Percentiles rank a stretch among this genome's conserved stretches.
Evolutionary conservation across 2,888 invertebrate species (phyloP).

Genomic region (Parochlus steinenii): DNA sequence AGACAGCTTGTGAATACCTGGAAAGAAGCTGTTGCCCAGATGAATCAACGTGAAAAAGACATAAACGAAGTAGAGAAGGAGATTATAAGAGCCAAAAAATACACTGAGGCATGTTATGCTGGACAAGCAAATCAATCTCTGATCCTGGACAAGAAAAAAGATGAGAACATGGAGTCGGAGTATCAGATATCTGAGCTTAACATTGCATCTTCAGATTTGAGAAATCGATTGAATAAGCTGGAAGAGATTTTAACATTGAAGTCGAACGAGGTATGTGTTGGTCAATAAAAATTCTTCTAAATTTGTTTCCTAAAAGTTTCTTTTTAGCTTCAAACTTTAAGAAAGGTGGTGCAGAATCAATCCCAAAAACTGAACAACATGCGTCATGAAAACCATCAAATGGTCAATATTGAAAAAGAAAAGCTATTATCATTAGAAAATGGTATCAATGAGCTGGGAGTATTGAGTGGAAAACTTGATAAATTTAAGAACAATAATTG

Average conservation of each 20-base stretch:
- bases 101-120: conserved; percentile 25
- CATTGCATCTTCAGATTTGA: conserved; percentile 25
- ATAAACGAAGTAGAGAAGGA: conserved; percentile 38
- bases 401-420: conserved; percentile 17
- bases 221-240: conserved; percentile 22
- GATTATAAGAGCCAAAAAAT: conserved; percentile 18
- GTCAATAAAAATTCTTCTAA: not conserved
- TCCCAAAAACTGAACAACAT: conserved; percentile 22
- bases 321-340: conserved; percentile 19
- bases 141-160: conserved; percentile 34
- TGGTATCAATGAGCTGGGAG: conserved; percentile 16
- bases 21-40: conserved; percentile 50
- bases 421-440: conserved; percentile 18
- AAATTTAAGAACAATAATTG: conserved; percentile 21
- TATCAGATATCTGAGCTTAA: conserved; percentile 28
- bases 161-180: conserved; percentile 35
- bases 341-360: conserved; percentile 24
- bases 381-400: conserved; percentile 23
- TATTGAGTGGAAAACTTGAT: conserved; percentile 19
- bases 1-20: conserved; percentile 52
- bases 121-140: conserved; percentile 31
- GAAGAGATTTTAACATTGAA: conserved; percentile 24
- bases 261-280: conserved; percentile 27
- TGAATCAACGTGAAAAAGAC: conserved; percentile 50
- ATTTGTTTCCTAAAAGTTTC: not conserved